phyloP scores from a whole-genome alignment of 2,797 vertebrate species.

The Orestias chungarensis region DNA sequence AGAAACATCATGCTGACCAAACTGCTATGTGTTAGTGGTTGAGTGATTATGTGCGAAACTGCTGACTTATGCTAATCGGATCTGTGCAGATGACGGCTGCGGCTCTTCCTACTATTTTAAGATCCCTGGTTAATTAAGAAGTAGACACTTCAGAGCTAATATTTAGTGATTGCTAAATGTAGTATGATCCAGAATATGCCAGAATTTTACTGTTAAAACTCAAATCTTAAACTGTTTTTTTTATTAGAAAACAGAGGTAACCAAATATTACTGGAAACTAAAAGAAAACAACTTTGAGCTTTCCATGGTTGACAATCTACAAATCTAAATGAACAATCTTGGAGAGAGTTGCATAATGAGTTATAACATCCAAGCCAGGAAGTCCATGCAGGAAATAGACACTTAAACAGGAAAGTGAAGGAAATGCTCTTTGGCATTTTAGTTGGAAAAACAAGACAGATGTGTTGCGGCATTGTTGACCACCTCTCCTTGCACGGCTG shows the following conservation, averaged over 20 bases:
- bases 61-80: slow-evolving; percentile 55
- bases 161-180: background rate
- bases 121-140: slow-evolving; percentile 25
- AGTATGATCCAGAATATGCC: background rate
- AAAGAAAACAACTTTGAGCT: background rate
- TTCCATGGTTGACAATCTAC: background rate
- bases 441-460: background rate
- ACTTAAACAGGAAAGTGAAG: slow-evolving; percentile 46
- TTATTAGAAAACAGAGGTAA: background rate
- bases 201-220: background rate
- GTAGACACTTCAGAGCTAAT: background rate
- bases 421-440: slow-evolving; percentile 33
- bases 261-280: background rate
- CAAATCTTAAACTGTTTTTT: background rate
- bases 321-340: slow-evolving; percentile 10
- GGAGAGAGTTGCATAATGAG: slow-evolving; percentile 1
- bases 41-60: slow-evolving; percentile 25
- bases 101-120: slow-evolving; percentile 38
- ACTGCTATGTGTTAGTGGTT: slow-evolving; percentile 21
- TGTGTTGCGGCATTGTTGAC: background rate
- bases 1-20: slow-evolving; percentile 38
- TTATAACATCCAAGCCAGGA: slow-evolving; percentile 36
- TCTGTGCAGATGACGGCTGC: slow-evolving; percentile 29
- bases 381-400: slow-evolving; percentile 49
- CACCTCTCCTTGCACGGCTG: background rate